Base-by-base conservation (phyloP, 2,888 invertebrate species). In the Odontocerum albicorne region DNA sequence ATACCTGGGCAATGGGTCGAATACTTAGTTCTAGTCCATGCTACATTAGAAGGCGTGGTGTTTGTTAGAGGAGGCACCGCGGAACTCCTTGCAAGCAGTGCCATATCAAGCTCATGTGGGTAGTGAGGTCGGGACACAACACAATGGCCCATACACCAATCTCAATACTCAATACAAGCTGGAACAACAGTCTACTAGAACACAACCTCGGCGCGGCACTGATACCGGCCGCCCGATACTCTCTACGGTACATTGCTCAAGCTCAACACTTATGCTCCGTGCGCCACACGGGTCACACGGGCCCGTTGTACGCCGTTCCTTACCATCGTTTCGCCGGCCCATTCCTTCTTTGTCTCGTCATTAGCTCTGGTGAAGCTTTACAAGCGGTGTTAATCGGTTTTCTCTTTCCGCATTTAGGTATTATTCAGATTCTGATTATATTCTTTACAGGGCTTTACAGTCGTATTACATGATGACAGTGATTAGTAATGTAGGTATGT, bases 1-100 rank as follows among this genome's bases (percentile, higher is more conserved):
- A 61, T 61, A 61, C 61, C 61, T 61, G 58, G 56, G 61, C 61
- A 58, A 55, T 50, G 58, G 58, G 61, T 61, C 45, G 60, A 51
- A 50, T 57, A 57, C 53, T 61, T 56, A 61, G 58, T 51, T 60
- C 58, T 58, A 58, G 52, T 61, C 61, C 61, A 61, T 61, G 61
- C 61, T 61, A 61, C 58, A 58, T 58, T 61, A 61, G 61, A 46
- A 56, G 55, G 59, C 59, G 55, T 49, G 55, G 57, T 53, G 57
- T 43, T 49, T 55, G 60, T 60, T 57, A 59, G 58, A 21, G 15
- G 47, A 42, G 49, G 52, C 57, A 55, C 60, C 52, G 57, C 52
- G 47, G 40, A 20, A 33, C 54, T 47, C 57, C 51, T 31, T 49
- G 47, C 52, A 57, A 57, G 57, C 60, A 60, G 57, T 57, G 57